These are phyloP conservation scores for Ecliptopera silaceata DNA, from an alignment of 2,888 invertebrate genomes.

Conservation along the genomic window DNA sequence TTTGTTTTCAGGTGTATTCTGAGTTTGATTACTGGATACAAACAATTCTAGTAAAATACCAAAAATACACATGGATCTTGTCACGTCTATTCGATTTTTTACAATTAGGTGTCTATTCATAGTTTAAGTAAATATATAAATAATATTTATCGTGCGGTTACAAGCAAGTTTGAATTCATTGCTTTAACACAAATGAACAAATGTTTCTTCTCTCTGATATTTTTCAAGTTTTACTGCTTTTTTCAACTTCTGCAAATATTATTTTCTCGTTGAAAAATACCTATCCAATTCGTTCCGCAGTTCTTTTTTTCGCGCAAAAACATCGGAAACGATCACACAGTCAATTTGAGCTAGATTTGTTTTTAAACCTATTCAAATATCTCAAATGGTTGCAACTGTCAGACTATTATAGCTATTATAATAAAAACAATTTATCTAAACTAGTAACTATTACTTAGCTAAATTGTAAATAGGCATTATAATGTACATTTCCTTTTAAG, in stretches of 20 bases:
- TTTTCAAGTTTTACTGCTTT: not conserved
- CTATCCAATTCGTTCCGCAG: conserved; percentile 7
- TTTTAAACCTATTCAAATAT: conserved; percentile 16
- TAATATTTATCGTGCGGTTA: no score
- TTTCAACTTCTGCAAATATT: not conserved
- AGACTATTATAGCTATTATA: not conserved
- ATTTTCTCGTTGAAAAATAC: conserved; percentile 3
- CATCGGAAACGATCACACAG: conserved; percentile 28
- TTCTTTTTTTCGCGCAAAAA: conserved; percentile 19
- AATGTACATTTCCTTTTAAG: no score
- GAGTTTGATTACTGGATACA: conserved; percentile 12
- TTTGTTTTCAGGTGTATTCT: conserved; percentile 35
- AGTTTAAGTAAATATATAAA: no score
- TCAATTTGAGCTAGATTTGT: conserved; percentile 29
- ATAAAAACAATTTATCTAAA: no score
- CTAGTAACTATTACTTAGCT: no score
- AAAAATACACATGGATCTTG: no score
- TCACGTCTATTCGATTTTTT: no score
- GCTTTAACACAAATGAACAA: no score
- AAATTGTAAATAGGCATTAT: no score
- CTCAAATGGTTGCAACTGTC: not conserved
- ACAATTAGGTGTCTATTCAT: no score
- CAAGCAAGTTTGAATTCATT: no score
- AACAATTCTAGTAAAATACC: no score
- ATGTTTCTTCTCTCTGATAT: not conserved